phyloP scores from a whole-genome alignment of 1,140 invertebrate species.

The Bombyx mandarina region DNA sequence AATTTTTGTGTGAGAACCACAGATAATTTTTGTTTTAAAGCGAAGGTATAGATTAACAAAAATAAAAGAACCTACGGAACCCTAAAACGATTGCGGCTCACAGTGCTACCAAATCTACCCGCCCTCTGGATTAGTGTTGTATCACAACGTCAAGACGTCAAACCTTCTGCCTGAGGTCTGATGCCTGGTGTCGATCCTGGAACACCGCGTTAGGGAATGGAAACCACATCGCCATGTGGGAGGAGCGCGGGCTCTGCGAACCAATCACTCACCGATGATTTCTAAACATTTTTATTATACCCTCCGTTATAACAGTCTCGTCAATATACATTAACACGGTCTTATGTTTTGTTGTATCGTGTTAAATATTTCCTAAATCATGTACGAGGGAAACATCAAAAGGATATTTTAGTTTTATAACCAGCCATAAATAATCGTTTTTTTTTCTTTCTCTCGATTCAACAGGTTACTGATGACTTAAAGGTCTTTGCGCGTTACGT shows the following conservation, averaged over 20 bases:
- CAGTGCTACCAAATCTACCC: conserved; percentile 29
- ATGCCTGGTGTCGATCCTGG: conserved; percentile 57
- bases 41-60: background rate
- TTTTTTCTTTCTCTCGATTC: too few species aligned
- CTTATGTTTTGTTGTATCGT: too few species aligned
- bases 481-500: too few species aligned
- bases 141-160: conserved; percentile 25
- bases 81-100: conserved; percentile 2
- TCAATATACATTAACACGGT: too few species aligned
- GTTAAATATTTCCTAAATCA: too few species aligned
- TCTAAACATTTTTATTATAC: background rate
- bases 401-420: too few species aligned
- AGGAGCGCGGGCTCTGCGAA: conserved; percentile 68
- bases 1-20: too few species aligned
- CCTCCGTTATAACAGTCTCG: too few species aligned
- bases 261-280: conserved; percentile 6
- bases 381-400: too few species aligned
- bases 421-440: too few species aligned
- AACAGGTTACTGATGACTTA: too few species aligned
- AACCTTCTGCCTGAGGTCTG: conserved; percentile 66
- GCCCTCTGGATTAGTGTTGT: conserved; percentile 22
- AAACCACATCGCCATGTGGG: conserved; percentile 70
- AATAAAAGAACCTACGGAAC: conserved; percentile 10
- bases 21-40: too few species aligned
- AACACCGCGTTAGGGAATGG: conserved; percentile 72